Base-by-base conservation (phyloP, 2,888 invertebrate species). In the Lycophotia porphyrea region DNA sequence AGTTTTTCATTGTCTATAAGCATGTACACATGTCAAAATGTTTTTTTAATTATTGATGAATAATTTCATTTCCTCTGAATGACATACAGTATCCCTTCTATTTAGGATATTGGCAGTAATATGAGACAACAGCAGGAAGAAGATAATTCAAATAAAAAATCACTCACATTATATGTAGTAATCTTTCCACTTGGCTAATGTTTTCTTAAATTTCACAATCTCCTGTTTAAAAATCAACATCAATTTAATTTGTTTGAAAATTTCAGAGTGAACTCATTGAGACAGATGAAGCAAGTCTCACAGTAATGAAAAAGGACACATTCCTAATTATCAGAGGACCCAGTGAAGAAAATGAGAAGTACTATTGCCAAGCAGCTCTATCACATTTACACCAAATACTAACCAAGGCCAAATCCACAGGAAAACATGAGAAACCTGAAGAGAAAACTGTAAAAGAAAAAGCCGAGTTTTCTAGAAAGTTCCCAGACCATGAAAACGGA, bases 301-400 rank as follows among this genome's bases (percentile, higher is more conserved):
- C 95, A 15, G 93, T 96, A 0, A 97, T 98, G 92, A 97, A 97
- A 86, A 94, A 96, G 55, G 98, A 98, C 90, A 95, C 97, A 0
- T 94, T 96, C 64, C 94, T 94, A 47, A 96, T 98, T 77, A 92
- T 98, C 78, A 93, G 96, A 85, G 98, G 98, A 0, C 97, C 97
- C 0, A 97, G 96, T 78, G 89, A 93, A 68, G 93, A 94, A 8
- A 96, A 97, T 63, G 93, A 93, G n/a, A 93, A 94, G 21, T 96
- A 95, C 86, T 97, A 98, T 85, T 96, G 97, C 70, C 94, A 97
- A 76, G 96, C 97, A 36, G 97, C 97, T 0, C 92, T 98, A 0
- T 98, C 98, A 1, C 98, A 98, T 91, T 87, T 98, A 5, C 94
- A 97, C 69, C 87, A 92, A 49, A 92, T 98, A 74, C 90, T 98